Evolutionary conservation across 2,797 vertebrate species (phyloP).

Genomic region (Galaxias olidus): DNA sequence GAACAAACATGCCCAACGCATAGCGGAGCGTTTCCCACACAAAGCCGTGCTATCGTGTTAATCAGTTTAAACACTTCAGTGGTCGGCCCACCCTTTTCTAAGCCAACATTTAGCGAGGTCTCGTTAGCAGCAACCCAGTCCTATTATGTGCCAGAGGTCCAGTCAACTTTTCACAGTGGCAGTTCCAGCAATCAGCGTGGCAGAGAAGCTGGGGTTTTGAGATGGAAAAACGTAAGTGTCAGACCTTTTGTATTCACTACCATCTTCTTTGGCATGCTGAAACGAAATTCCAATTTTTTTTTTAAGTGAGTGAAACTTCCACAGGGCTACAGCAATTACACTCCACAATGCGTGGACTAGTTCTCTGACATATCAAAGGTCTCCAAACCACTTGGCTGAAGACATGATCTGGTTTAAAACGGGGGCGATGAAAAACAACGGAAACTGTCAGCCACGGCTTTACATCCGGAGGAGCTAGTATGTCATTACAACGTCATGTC

Average conservation of each 20-base stretch:
- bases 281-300: too few species aligned
- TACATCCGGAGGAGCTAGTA: slow-evolving; percentile 23
- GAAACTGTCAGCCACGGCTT: slow-evolving; percentile 20
- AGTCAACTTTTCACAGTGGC: slow-evolving; percentile 44
- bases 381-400: not conserved
- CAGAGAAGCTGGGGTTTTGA: not conserved
- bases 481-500: slow-evolving; percentile 11
- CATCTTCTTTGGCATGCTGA: too few species aligned
- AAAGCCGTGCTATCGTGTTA: slow-evolving; percentile 45
- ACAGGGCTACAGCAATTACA: too few species aligned
- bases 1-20: slow-evolving; percentile 27
- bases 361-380: not conserved
- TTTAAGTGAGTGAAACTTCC: too few species aligned
- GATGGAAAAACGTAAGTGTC: not conserved
- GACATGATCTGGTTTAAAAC: slow-evolving; percentile 15
- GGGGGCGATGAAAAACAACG: slow-evolving; percentile 19
- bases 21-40: slow-evolving; percentile 14
- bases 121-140: slow-evolving; percentile 20
- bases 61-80: slow-evolving; percentile 48
- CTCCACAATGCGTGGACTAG: too few species aligned
- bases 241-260: too few species aligned
- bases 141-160: slow-evolving; percentile 50
- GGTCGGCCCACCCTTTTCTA: slow-evolving; percentile 8
- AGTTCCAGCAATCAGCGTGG: slow-evolving; percentile 7
- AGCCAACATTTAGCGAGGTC: slow-evolving; percentile 11